phyloP scores from a whole-genome alignment of 2,797 vertebrate genomes.

The Chaetodon trifasciatus region DNA sequence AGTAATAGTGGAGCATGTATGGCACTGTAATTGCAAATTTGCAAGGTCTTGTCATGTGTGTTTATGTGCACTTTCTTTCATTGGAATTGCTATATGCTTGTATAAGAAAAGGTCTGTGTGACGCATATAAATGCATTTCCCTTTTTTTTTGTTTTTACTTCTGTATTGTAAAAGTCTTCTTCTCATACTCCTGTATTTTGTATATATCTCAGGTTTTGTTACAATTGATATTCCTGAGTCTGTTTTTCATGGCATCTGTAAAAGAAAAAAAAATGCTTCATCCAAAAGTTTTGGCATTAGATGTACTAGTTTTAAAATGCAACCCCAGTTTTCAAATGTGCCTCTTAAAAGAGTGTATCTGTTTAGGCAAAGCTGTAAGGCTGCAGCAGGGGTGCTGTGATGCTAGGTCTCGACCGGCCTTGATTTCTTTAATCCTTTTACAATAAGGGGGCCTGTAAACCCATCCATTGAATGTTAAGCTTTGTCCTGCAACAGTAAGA shows the following conservation, averaged over 20 bases:
- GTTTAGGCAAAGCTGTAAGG: conserved; percentile 73
- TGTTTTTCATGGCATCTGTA: neutral
- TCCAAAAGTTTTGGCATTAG: conserved; percentile 1
- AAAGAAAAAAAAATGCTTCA: neutral
- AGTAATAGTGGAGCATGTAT: conserved; percentile 2
- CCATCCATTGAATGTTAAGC: conserved; percentile 77
- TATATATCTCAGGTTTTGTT: conserved; percentile 9
- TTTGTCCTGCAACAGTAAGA: conserved; percentile 83
- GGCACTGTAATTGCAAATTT: neutral
- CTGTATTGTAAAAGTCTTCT: neutral
- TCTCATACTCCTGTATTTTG: neutral
- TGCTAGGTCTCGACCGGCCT: conserved; percentile 71
- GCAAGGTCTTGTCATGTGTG: neutral
- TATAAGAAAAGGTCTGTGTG: neutral
- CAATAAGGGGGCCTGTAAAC: conserved; percentile 81
- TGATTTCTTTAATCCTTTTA: conserved; percentile 86
- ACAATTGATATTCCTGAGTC: neutral
- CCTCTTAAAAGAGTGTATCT: conserved; percentile 67
- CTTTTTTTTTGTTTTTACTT: neutral
- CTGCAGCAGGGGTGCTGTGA: conserved; percentile 55
- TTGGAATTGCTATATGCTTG: neutral
- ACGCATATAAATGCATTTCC: neutral
- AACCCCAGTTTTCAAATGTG: conserved; percentile 18
- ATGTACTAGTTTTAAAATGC: neutral
- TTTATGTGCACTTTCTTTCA: neutral